phyloP scores from a whole-genome alignment of 2,888 invertebrate species.

The Drosophila lutescens region DNA sequence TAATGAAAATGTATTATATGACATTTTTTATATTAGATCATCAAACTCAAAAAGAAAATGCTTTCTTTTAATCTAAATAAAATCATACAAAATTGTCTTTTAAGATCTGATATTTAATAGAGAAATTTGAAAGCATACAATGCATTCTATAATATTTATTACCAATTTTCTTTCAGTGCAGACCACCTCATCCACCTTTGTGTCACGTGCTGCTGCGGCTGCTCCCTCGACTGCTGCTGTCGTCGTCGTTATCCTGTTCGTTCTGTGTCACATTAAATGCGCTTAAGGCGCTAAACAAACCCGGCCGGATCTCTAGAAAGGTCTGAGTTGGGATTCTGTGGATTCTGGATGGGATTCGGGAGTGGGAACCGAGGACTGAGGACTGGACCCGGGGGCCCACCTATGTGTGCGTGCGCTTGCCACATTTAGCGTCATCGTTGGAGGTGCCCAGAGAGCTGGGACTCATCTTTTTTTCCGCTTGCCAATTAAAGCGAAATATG shows the following conservation, averaged over 20 bases:
- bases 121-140: too few relatives aligned
- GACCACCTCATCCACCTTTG: constrained; percentile 45
- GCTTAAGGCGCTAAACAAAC: constrained; percentile 80
- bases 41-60: too few relatives aligned
- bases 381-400: constrained; percentile 54
- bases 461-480: constrained; percentile 51
- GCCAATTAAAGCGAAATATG: constrained; percentile 81
- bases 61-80: too few relatives aligned
- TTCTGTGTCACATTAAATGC: constrained; percentile 80
- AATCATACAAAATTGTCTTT: too few relatives aligned
- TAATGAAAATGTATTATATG: too few relatives aligned
- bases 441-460: constrained; percentile 59
- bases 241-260: constrained; percentile 77
- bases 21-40: too few relatives aligned
- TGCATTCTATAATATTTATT: too few relatives aligned
- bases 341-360: constrained; percentile 5
- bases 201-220: constrained; percentile 69
- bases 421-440: constrained; percentile 78
- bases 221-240: constrained; percentile 60
- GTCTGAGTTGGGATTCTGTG: constrained; percentile 2
- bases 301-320: constrained; percentile 17
- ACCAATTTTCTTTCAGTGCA: constrained; percentile 19
- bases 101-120: too few relatives aligned
- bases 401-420: constrained; percentile 72
- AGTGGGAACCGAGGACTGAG: constrained; percentile 2